These are phyloP conservation scores for Volucella bombylans DNA, from an alignment of 2,888 invertebrate species.

Conservation along the genomic window DNA sequence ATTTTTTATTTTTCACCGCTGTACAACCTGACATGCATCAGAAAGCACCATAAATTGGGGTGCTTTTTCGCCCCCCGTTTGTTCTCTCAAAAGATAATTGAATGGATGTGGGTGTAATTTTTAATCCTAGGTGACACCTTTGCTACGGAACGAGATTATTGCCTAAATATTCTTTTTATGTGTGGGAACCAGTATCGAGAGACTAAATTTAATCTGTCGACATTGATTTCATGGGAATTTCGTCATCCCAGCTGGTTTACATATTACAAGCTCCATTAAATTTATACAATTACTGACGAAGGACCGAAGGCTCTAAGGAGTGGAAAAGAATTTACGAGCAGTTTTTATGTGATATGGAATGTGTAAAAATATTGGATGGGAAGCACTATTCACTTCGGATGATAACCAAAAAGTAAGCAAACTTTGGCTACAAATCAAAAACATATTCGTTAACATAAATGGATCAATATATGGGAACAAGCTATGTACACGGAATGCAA, in stretches of 20 bases:
- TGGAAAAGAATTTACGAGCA: too few species aligned
- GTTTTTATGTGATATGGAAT: too few species aligned
- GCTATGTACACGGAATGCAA: too few species aligned
- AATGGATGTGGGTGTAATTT: slow-evolving; percentile 62
- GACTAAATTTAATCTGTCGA: slow-evolving; percentile 4
- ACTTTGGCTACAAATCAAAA: too few species aligned
- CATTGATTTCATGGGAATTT: not conserved
- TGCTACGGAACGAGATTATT: slow-evolving; percentile 50
- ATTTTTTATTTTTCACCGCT: slow-evolving; percentile 14
- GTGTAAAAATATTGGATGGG: too few species aligned
- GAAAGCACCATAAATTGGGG: not conserved
- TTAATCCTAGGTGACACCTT: slow-evolving; percentile 68
- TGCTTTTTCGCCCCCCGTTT: not conserved
- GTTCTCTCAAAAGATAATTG: slow-evolving; percentile 3
- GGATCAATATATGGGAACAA: too few species aligned
- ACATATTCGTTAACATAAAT: too few species aligned
- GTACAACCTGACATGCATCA: not conserved
- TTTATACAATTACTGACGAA: too few species aligned
- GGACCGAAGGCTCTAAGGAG: too few species aligned
- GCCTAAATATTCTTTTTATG: slow-evolving; percentile 51
- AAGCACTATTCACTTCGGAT: too few species aligned
- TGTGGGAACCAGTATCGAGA: slow-evolving; percentile 50
- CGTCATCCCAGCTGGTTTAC: not conserved
- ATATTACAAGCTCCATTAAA: too few species aligned
- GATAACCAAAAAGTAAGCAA: too few species aligned